A percentile compares a stretch with the other conserved stretches of the same genome.
These are phyloP conservation scores for Drosophila mayri DNA, from an alignment of 1,140 invertebrate genomes.

Conservation along the genomic window DNA sequence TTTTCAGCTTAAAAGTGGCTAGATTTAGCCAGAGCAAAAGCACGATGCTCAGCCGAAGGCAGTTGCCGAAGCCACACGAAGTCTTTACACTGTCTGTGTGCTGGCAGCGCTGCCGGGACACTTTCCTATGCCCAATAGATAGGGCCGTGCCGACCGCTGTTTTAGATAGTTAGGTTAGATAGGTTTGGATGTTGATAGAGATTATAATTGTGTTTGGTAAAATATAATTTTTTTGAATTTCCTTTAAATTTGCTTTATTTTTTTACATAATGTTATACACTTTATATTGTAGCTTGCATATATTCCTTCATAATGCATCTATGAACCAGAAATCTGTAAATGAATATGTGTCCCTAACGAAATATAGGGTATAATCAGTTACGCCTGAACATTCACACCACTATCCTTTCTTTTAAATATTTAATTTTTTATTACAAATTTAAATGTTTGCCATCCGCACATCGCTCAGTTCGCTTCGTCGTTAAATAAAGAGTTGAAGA, in stretches of 20 bases:
- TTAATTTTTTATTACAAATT: slow-evolving; percentile 51
- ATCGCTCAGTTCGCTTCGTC: slow-evolving; percentile 71
- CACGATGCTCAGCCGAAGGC: too few species aligned
- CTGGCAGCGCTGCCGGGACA: too few species aligned
- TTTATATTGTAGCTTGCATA: slow-evolving; percentile 39
- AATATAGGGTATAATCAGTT: slow-evolving; percentile 39
- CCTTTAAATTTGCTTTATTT: slow-evolving; percentile 61
- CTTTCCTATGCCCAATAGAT: too few species aligned
- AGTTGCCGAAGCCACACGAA: too few species aligned
- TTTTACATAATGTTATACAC: slow-evolving; percentile 60
- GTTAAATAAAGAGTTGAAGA: slow-evolving; percentile 75
- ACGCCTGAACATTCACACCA: slow-evolving; percentile 45
- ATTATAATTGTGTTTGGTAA: background rate
- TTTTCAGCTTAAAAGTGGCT: too few species aligned
- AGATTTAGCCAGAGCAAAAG: too few species aligned
- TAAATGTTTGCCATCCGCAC: slow-evolving; percentile 40
- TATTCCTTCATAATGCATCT: slow-evolving; percentile 32
- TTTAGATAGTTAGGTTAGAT: too few species aligned
- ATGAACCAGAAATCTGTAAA: slow-evolving; percentile 14
- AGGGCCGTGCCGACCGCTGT: too few species aligned
- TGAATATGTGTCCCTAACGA: slow-evolving; percentile 45
- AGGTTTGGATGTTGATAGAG: too few species aligned
- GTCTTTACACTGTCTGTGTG: too few species aligned
- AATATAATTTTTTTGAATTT: background rate
- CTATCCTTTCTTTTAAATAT: slow-evolving; percentile 18